Percentiles rank a stretch among this genome's conserved stretches.
These are phyloP conservation scores for Diabrotica virgifera DNA, from an alignment of 1,140 invertebrate genomes.

Conservation along the genomic window DNA sequence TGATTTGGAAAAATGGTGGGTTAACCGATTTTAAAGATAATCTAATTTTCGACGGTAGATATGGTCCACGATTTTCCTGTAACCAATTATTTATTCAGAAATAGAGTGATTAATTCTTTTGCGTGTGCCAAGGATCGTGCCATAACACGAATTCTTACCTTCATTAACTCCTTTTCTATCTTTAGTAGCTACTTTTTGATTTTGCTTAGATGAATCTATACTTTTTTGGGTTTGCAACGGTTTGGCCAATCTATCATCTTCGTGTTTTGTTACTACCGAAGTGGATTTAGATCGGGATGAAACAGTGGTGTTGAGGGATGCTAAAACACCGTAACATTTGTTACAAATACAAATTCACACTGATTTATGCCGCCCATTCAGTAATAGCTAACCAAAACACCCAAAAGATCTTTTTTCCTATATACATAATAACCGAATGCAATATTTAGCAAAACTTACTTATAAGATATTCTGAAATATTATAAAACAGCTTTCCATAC, in stretches of 20 bases:
- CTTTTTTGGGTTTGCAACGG: constrained; percentile 40
- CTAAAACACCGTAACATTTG: constrained; percentile 48
- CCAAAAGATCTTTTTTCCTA: neutral
- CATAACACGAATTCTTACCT: constrained; percentile 40
- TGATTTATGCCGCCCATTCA: constrained; percentile 21
- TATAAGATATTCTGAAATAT: too few species aligned
- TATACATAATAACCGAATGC: neutral
- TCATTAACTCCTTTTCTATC: constrained; percentile 41
- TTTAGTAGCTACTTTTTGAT: constrained; percentile 37
- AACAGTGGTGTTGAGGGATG: constrained; percentile 49
- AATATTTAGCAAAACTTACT: too few species aligned
- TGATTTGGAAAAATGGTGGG: too few species aligned
- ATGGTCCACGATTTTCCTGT: too few species aligned
- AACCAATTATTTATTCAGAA: too few species aligned
- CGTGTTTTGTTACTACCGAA: constrained; percentile 46
- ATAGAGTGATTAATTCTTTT: constrained; percentile 2
- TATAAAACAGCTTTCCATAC: too few species aligned
- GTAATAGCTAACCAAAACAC: neutral
- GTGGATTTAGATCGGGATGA: constrained; percentile 50
- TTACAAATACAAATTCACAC: constrained; percentile 35
- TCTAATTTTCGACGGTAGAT: too few species aligned
- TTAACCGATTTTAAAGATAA: too few species aligned
- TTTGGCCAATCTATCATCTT: constrained; percentile 48
- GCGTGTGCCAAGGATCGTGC: constrained; percentile 47
- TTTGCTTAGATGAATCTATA: constrained; percentile 42